Evolutionary conservation across 1,140 invertebrate genomes (phyloP), one percentile per base, ranked within the genome.

Genomic region (Acromyrmex echinatior): DNA sequence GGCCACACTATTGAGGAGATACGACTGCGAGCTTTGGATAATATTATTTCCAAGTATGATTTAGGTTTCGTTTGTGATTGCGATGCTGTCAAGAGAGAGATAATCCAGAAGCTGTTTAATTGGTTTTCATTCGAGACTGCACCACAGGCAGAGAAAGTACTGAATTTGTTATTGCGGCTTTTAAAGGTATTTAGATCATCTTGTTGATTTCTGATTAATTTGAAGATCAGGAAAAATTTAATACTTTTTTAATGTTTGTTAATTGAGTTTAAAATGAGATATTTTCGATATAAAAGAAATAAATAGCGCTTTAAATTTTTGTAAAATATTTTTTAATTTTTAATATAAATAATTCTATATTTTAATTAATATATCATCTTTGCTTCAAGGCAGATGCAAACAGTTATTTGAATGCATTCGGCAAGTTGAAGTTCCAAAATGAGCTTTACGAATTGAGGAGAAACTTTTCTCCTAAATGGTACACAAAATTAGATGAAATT

Each of bases 11-110:
- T 96, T 25, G 92, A 93, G n/a, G 95, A 95, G 86, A 95, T 96
- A 84, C 92, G 95, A 56, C 31, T 92, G 6, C 91, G 95, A 88
- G 92, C 95, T 71, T 91, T 96, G 28, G 85, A 94, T 45, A 95
- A 91, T 92, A 93, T 96, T 68, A 92, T 95, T 60, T 93, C 93
- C 6, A 96, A 96, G 79, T 92, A 95, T 0, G 92, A 96, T 86
- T 90, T 93, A 80, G 95, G 94, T 62, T 94, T 95, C 73, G 87
- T 89, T 2, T 94, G 92, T 68, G 93, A 94, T 25, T 94, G 95
- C 60, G 93, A 95, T 78, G 88, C 91, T 77, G 88, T 94, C 18
- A 94, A 91, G 86, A 95, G 94, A 45, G 93, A 95, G 78, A 91
- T 96, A 58, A 89, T 96, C 31, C 62, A 90, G 1, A 94, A 95